phyloP scores from a whole-genome alignment of 1,140 invertebrate species.

The Venustaconcha ellipsiformis region DNA sequence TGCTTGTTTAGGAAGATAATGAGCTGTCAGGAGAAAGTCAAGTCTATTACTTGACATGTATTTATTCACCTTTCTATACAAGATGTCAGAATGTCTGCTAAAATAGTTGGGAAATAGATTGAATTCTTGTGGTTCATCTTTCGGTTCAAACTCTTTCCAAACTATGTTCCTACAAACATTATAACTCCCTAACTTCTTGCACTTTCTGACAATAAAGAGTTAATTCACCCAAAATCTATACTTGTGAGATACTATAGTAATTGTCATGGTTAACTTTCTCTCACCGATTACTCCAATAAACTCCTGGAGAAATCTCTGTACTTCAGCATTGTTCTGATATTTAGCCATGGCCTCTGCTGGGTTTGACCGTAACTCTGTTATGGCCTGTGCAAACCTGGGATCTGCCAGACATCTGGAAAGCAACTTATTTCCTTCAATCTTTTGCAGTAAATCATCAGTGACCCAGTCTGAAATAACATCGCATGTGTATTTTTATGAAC shows the following conservation, averaged over 20 bases:
- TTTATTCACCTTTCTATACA: background rate
- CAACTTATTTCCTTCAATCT: conserved; percentile 52
- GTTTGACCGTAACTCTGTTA: conserved; percentile 60
- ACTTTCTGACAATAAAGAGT: too few relatives aligned
- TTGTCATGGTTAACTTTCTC: background rate
- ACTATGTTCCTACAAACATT: too few relatives aligned
- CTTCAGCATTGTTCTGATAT: conserved; percentile 54
- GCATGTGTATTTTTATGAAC: too few relatives aligned
- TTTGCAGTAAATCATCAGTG: conserved; percentile 57
- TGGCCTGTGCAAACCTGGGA: conserved; percentile 54
- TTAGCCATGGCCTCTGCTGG: conserved; percentile 55
- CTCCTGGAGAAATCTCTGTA: conserved; percentile 56
- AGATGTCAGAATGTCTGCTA: background rate
- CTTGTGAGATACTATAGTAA: too few relatives aligned
- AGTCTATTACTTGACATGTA: background rate
- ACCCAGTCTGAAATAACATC: conserved; percentile 55
- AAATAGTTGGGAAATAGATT: background rate
- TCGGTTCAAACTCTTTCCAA: too few relatives aligned
- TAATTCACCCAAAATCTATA: too few relatives aligned
- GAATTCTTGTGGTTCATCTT: too few relatives aligned
- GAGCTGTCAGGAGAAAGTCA: background rate
- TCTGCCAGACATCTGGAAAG: conserved; percentile 44
- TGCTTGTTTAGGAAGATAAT: too few relatives aligned
- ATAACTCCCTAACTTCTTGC: too few relatives aligned
- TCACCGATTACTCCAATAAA: conserved; percentile 60